Conservation (phyloP, 2,113 vertebrate genomes). For the Galemys pyrenaicus region DNA sequence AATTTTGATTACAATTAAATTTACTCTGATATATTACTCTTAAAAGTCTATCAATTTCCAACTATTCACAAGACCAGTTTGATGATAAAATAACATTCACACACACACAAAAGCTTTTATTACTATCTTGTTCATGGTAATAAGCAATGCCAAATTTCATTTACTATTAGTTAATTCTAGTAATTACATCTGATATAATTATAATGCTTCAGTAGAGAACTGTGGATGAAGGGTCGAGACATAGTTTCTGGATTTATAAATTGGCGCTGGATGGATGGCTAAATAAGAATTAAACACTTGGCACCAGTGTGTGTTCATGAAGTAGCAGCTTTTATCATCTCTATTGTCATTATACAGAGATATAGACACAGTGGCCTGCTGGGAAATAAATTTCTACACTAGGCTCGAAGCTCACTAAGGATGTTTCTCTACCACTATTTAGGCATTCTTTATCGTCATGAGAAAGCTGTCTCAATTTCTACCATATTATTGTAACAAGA, state of each 20-base stretch:
- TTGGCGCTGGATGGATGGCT: background rate
- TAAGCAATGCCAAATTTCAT: constrained; percentile 28
- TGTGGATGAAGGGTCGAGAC: background rate
- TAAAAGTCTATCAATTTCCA: constrained; percentile 31
- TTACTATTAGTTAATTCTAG: constrained; percentile 1
- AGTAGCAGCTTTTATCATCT: background rate
- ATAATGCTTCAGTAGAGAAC: background rate
- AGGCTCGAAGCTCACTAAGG: background rate
- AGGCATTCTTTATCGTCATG: constrained; percentile 28
- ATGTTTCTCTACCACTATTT: background rate
- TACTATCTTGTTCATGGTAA: constrained; percentile 12
- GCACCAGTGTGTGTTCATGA: background rate
- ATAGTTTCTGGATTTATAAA: constrained; percentile 33
- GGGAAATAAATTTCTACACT: constrained; percentile 14
- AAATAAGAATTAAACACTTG: constrained; percentile 8
- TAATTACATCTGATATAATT: constrained; percentile 7
- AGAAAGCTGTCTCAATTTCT: constrained; percentile 36
- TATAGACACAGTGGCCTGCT: background rate
- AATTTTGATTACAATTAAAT: constrained; percentile 33
- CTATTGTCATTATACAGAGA: background rate
- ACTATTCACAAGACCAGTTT: background rate
- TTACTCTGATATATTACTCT: constrained; percentile 28
- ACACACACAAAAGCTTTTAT: background rate
- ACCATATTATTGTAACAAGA: background rate
- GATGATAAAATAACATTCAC: background rate